phyloP scores from a whole-genome alignment of 2,797 vertebrate species.

The Squalus acanthias region DNA sequence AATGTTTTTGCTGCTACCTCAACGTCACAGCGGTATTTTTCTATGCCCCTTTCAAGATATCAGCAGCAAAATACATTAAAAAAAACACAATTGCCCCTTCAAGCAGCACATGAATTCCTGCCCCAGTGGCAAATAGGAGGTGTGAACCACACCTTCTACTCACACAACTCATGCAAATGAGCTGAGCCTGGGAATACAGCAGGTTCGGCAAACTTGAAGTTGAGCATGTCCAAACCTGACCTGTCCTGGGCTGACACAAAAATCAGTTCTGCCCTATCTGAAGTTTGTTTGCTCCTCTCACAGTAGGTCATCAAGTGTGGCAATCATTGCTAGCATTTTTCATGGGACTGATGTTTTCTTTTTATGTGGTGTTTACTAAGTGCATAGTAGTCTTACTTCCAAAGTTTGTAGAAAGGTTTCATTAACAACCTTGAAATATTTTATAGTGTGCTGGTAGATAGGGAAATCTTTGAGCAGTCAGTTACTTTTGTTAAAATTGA shows the following conservation, averaged over 20 bases:
- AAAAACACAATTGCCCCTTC: background rate
- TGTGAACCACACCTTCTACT: too few species aligned
- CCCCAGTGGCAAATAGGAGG: background rate
- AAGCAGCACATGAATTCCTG: background rate
- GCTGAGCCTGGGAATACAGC: too few species aligned
- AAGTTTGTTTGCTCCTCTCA: background rate
- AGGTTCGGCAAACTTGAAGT: too few species aligned
- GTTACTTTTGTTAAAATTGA: background rate
- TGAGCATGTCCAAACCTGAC: too few species aligned
- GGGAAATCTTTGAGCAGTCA: background rate
- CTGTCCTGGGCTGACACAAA: too few species aligned
- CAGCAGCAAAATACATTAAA: background rate
- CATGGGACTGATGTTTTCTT: background rate
- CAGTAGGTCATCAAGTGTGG: background rate
- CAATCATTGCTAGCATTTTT: background rate
- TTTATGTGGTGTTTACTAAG: background rate
- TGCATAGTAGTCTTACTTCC: background rate
- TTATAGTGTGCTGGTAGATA: background rate
- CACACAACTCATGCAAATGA: too few species aligned
- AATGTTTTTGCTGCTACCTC: background rate
- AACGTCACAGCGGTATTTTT: background rate
- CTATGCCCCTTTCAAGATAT: background rate
- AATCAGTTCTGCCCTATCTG: too few species aligned
- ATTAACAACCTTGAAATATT: background rate
- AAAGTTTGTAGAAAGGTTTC: background rate